Base-by-base conservation (phyloP, 1,140 invertebrate species). In the Pogonus chalceus region DNA sequence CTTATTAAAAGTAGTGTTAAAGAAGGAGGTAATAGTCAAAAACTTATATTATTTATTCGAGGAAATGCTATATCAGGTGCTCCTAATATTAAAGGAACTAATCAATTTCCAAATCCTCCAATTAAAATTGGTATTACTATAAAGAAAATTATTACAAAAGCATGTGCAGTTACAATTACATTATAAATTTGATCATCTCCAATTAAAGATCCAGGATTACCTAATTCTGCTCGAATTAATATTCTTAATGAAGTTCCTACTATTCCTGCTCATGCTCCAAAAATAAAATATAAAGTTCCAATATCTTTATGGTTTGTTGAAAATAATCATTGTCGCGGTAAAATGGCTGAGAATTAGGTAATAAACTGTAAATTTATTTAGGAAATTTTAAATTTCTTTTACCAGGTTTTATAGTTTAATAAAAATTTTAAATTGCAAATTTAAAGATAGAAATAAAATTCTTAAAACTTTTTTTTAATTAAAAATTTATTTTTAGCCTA, bases 111-210 rank as follows among this genome's bases (percentile, higher is more conserved):
- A 76, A 88, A 87, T 60, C 84, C 83, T 43, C 84, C 85, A 76
- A 88, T 82, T 78, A 87, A 77, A 69, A 83, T 75, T 49, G 83
- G 84, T 75, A 87, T 87, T 55, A 87, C 80, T 73, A 85, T 82
- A 75, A 87, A 85, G 71, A 87, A 88, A 81, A 87, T 84, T 78
- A 86, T 87, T 60, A 86, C 65, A 72, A 87, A 83, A 56, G 81
- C 84, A 75, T 88, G 83, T 3, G 75, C 72, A 9, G 84, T 88
- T 18, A 87, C 77, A 68, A 87, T 74, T 53, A 76, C 72, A 72
- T 87, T 86, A 76, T 84, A 86, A 68, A 83, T 76, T 75, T 84
- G 77, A 64, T 82, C 78, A 75, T 84, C 75, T 35, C 71, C 72
- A 70, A 86, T 79, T 66, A 82, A 71, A 43, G 62, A 67, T 23